Base-by-base conservation (phyloP, 2,113 vertebrate species). In the Oreochromis spilurus region DNA sequence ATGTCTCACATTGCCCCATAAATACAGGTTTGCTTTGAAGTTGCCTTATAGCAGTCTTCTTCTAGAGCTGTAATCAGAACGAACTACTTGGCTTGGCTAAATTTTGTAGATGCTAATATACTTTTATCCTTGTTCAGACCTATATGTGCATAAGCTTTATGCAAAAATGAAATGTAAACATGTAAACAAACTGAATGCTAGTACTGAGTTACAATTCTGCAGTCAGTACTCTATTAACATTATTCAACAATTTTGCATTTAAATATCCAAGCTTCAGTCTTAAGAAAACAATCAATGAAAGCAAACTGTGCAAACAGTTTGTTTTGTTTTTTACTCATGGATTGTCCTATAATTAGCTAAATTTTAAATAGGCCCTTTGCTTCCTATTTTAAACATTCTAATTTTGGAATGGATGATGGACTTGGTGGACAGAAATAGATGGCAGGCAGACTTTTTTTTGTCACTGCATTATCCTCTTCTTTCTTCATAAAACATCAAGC, bases 371-470 rank as follows among this genome's bases (percentile, higher is more conserved):
- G 43, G 24, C 9, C 9, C 70, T 77, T 48, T 29, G 14, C 43
- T 75, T 31, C 4, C 40, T 48, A 29, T 75, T 87, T 88, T 85
- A 89, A 81, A 87, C 82, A 89, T 45, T 34, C 80, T 87, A 77
- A 84, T 87, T 87, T 78, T 54, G 84, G 88, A 81, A 88, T 84
- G 75, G 87, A 88, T 91, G 87, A 85, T 21, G 38, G 77, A 26
- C 60, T 55, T 14, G 12, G 43, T 31, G 77, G 87, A 88, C 80
- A 93, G 82, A 88, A 87, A 88, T 78, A 78, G 83, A 89, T 82
- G 75, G 36, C 40, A 14, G 40, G 53, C 38, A 87, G 55, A 38
- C 60, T 38, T 38, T 38, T 31, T 16, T 62, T 81, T 82, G 81
- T 83, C 84, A 83, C 81, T 70, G 17, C 67, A 85, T 86, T 83